Evolutionary conservation across 2,113 vertebrate species (phyloP).

Genomic region (Cyprinodon brontotheroides): DNA sequence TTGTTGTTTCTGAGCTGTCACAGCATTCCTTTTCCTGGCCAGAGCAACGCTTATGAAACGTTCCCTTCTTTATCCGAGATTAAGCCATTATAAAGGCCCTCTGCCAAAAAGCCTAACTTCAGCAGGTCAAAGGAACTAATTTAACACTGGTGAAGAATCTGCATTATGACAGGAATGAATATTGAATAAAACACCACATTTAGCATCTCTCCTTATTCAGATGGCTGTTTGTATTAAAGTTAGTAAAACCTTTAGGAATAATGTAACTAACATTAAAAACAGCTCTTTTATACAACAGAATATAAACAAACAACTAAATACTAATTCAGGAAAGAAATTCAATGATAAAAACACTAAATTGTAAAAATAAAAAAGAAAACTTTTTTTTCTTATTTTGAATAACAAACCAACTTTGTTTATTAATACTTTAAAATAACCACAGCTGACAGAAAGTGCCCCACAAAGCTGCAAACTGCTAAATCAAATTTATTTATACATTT

Average conservation of each 20-base stretch:
- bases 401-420: no score
- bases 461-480: no score
- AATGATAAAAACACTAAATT: no score
- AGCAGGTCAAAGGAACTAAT: conserved; percentile 9
- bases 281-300: no score
- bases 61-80: conserved; percentile 48
- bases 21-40: conserved; percentile 6
- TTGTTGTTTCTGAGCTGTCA: no score
- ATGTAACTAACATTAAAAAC: not conserved
- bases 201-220: not conserved
- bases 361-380: no score
- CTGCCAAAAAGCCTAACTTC: conserved; percentile 48
- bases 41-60: conserved; percentile 41
- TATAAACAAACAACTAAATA: no score
- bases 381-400: no score
- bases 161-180: not conserved
- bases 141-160: not conserved
- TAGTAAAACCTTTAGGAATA: not conserved
- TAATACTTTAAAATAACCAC: no score
- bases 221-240: not conserved
- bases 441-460: no score
- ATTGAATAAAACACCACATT: not conserved
- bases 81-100: conserved; percentile 37
- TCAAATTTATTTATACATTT: no score
- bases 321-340: no score